phyloP scores from a whole-genome alignment of 1,140 invertebrate species.

The Drosophila serrata region DNA sequence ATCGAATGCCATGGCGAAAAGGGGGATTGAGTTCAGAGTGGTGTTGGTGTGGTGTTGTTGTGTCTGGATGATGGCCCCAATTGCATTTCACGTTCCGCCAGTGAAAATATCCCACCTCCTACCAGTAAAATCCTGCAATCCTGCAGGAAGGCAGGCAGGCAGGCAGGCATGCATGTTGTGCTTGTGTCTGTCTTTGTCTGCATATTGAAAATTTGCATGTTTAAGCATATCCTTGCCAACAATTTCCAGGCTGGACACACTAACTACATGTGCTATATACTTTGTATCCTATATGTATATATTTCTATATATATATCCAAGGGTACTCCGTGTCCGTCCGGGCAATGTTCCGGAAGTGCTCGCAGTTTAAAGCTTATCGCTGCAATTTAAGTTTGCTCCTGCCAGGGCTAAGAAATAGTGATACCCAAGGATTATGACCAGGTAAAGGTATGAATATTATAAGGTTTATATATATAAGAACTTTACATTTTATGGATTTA shows the following conservation, averaged over 20 bases:
- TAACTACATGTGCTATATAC: constrained; percentile 40
- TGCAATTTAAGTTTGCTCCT: constrained; percentile 73
- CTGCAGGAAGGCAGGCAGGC: constrained; percentile 73
- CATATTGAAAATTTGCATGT: constrained; percentile 84
- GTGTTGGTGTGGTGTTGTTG: no score
- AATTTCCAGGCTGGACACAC: constrained; percentile 68
- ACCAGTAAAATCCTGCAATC: constrained; percentile 11
- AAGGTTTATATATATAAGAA: not conserved
- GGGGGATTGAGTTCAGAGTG: not conserved
- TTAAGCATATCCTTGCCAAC: constrained; percentile 84
- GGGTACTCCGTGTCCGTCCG: constrained; percentile 15
- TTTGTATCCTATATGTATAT: constrained; percentile 24
- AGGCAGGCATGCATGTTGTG: constrained; percentile 76
- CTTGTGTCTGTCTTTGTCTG: constrained; percentile 70
- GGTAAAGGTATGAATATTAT: not conserved
- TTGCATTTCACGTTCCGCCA: constrained; percentile 75
- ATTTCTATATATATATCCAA: constrained; percentile 28
- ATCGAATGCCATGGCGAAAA: constrained; percentile 57
- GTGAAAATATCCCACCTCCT: constrained; percentile 59
- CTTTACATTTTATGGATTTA: no score
- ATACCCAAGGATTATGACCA: not conserved
- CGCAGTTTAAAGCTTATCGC: constrained; percentile 83
- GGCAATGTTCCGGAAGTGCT: constrained; percentile 66
- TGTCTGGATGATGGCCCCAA: constrained; percentile 49
- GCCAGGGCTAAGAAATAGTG: constrained; percentile 17